Percentiles rank a stretch among this genome's conserved stretches.
phyloP scores from a whole-genome alignment of 2,113 vertebrate genomes.

The Dromiciops gliroides region DNA sequence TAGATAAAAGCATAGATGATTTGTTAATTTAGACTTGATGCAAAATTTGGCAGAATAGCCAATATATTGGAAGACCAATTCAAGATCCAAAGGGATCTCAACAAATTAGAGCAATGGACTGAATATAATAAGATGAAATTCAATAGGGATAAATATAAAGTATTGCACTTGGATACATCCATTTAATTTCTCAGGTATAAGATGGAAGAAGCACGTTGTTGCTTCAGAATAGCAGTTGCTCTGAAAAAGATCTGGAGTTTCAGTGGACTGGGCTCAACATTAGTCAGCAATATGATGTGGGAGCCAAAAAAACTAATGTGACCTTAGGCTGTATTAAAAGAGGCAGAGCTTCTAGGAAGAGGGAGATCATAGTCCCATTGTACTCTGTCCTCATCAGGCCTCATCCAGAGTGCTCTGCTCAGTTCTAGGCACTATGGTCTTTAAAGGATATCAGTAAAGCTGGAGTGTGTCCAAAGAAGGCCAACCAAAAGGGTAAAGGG shows the following conservation, averaged over 20 bases:
- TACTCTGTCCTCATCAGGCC: too few species aligned
- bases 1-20: background rate
- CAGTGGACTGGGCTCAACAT: background rate
- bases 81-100: background rate
- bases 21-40: background rate
- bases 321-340: too few species aligned
- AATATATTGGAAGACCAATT: background rate
- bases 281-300: background rate
- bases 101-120: background rate
- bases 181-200: background rate
- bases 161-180: background rate
- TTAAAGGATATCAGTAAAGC: too few species aligned
- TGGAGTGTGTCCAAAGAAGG: too few species aligned
- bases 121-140: background rate
- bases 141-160: background rate
- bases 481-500: too few species aligned
- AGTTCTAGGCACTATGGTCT: too few species aligned
- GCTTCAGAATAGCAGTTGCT: background rate
- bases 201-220: too few species aligned
- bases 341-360: too few species aligned
- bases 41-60: background rate
- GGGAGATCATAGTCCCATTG: too few species aligned
- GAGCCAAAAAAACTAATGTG: too few species aligned
- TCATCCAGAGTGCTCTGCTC: too few species aligned
- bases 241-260: background rate